Conservation (phyloP, 30 jellyfish, hydroid and myxozoan species). For the Turritopsis rubra region DNA sequence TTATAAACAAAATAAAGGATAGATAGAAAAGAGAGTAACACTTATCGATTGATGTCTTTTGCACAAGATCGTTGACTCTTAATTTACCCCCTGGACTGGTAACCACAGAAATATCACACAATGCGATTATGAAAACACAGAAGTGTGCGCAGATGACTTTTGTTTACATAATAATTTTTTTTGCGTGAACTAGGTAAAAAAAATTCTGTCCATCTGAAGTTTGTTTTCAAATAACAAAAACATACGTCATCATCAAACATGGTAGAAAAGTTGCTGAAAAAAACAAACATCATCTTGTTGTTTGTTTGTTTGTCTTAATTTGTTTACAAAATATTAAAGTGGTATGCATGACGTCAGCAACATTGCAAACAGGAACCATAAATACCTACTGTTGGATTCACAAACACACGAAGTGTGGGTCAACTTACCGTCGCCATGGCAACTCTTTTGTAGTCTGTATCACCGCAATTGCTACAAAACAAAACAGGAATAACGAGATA, state of each 20-base stretch:
- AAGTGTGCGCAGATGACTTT: not conserved
- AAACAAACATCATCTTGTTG: no score
- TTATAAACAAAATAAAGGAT: no score
- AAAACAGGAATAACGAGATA: not conserved
- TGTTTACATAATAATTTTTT: not conserved
- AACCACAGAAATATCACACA: not conserved
- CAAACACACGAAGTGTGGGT: no score
- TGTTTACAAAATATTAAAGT: not conserved
- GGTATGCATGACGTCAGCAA: no score
- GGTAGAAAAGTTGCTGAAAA: not conserved
- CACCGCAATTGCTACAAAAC: constrained; percentile 9
- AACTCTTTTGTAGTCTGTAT: constrained; percentile 8
- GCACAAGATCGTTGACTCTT: no score
- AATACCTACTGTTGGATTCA: no score
- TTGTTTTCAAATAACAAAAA: not conserved
- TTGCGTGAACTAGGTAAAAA: not conserved
- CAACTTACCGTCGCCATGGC: constrained; percentile 17
- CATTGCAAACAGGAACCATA: no score
- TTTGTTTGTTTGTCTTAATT: not conserved
- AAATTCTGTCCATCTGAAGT: not conserved
- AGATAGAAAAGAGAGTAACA: no score
- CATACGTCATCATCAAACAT: not conserved
- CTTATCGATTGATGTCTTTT: no score
- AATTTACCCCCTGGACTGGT: not conserved
- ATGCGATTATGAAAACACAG: not conserved